Base-by-base conservation (phyloP, 2,888 invertebrate species). In the Sinhomidia bicolor region DNA sequence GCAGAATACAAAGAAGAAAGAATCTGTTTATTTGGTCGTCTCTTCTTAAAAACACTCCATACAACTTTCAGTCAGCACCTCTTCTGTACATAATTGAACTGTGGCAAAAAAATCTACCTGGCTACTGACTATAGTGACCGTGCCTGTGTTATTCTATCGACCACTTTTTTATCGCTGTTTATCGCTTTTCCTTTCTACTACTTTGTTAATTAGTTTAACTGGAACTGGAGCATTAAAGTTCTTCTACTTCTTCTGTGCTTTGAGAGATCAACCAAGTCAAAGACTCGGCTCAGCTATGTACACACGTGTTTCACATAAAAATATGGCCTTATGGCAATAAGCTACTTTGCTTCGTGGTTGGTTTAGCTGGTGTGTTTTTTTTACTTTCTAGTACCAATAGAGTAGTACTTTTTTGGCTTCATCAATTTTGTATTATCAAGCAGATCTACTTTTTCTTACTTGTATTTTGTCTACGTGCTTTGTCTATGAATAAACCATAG, bases 181-280 rank as follows among this genome's bases (percentile, higher is more conserved):
- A 20, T 14, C 10, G 17, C 32, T 60, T 65, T 65, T 7, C 36
- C 7, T 57, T 51, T 36, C 23, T 60, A 29, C 32, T 79, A 29
- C 32, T 79, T 79, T 81, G 65, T 65, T 65, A 82, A 82, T 51
- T 82, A 65, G 65, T 54, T 78, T 78, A n/a, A 36, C 78, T 78
- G 78, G 29, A 82, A 65, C 68, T 82, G 81, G 62, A 81, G 81
- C 81, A 29, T 78, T 26, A 51, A 68, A 12, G n/a, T n/a, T n/a
- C n/a, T 14, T 17, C 36, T 7, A 68, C 20, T 3, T 36, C n/a
- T n/a, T 36, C 7, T 36, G 36, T 36, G 7, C 4, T 36, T 36
- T 36, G 4, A 36, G 36, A 36, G n/a, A 36, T 7, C 3, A 7
- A 36, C 3, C 36, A 36, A 36, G 36, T 7, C 36, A 36, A 36